Percentiles rank a stretch among this genome's conserved stretches.
Conservation (phyloP, 2,888 invertebrate genomes). For the Diadegma fenestrale region DNA sequence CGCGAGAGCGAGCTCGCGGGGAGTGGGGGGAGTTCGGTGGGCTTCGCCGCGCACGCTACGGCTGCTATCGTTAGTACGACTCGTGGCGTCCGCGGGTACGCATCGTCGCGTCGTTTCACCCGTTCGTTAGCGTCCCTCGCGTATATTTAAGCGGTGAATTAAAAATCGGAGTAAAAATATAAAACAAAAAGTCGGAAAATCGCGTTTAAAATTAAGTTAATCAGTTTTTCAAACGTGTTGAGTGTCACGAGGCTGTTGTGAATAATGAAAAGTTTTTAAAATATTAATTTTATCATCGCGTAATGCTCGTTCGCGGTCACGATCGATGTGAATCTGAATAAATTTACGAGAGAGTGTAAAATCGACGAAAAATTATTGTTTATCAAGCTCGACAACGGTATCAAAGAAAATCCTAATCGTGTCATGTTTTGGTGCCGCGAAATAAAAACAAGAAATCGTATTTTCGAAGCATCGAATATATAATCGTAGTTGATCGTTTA, state of each 20-base stretch:
- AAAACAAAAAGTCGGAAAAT: neutral
- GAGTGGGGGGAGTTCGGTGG: neutral
- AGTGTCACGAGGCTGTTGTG: neutral
- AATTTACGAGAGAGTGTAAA: neutral
- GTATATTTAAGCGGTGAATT: neutral
- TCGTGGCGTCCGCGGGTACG: constrained; percentile 73
- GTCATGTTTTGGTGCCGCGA: neutral
- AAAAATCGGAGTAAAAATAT: constrained; percentile 1
- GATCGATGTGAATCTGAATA: neutral
- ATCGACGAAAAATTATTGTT: neutral
- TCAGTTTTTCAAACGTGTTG: constrained; percentile 16
- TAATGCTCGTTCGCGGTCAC: neutral
- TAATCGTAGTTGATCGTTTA: neutral
- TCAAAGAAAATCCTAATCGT: neutral
- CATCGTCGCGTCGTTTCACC: neutral
- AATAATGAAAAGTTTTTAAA: constrained; percentile 1
- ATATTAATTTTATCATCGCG: neutral
- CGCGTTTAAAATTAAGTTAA: neutral
- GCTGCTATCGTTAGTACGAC: constrained; percentile 71
- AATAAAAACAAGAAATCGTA: neutral
- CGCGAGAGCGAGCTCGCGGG: constrained; percentile 42
- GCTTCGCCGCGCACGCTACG: neutral
- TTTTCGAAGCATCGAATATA: neutral
- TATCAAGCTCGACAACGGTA: neutral
- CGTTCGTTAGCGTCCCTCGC: neutral